A percentile compares a stretch with the other conserved stretches of the same genome.
These are phyloP conservation scores for Sinocyclocheilus rhinocerous DNA, from an alignment of 2,113 vertebrate genomes.

Conservation along the genomic window DNA sequence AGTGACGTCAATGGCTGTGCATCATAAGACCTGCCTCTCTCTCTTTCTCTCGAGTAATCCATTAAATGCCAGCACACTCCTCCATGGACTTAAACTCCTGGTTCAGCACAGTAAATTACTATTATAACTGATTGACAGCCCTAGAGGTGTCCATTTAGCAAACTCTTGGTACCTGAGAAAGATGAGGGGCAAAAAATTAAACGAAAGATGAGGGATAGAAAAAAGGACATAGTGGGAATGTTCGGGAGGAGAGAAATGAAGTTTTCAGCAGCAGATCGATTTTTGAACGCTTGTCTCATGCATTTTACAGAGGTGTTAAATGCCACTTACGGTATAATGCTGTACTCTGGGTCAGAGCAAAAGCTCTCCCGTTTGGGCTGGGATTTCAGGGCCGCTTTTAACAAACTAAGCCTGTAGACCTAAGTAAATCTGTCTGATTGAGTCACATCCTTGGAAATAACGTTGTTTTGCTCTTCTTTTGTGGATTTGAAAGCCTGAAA, in stretches of 20 bases:
- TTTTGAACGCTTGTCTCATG: slow-evolving; percentile 69
- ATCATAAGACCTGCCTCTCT: slow-evolving; percentile 62
- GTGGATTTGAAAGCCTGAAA: slow-evolving; percentile 58
- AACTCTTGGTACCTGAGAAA: slow-evolving; percentile 63
- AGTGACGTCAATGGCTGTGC: slow-evolving; percentile 59
- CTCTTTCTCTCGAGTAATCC: slow-evolving; percentile 39
- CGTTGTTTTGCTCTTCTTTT: slow-evolving; percentile 46
- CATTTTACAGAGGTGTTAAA: slow-evolving; percentile 75
- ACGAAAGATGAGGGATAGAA: slow-evolving; percentile 17
- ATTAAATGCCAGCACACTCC: slow-evolving; percentile 64
- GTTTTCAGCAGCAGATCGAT: slow-evolving; percentile 71
- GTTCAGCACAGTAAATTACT: slow-evolving; percentile 67
- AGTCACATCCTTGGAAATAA: slow-evolving; percentile 54
- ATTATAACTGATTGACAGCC: slow-evolving; percentile 73
- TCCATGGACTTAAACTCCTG: slow-evolving; percentile 56
- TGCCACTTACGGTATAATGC: slow-evolving; percentile 69
- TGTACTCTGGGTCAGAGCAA: slow-evolving; percentile 61
- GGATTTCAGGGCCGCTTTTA: slow-evolving; percentile 61
- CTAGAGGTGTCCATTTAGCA: slow-evolving; percentile 69
- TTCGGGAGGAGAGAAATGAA: slow-evolving; percentile 68
- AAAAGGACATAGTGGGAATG: slow-evolving; percentile 59
- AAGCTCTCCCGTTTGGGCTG: slow-evolving; percentile 54
- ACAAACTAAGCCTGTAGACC: slow-evolving; percentile 64
- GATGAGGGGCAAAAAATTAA: slow-evolving; percentile 38
- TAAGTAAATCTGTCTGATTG: slow-evolving; percentile 61